Evolutionary conservation across 2,888 invertebrate species (phyloP), one percentile per base, ranked within the genome.

Genomic region (Willowsia nigromaculata): DNA sequence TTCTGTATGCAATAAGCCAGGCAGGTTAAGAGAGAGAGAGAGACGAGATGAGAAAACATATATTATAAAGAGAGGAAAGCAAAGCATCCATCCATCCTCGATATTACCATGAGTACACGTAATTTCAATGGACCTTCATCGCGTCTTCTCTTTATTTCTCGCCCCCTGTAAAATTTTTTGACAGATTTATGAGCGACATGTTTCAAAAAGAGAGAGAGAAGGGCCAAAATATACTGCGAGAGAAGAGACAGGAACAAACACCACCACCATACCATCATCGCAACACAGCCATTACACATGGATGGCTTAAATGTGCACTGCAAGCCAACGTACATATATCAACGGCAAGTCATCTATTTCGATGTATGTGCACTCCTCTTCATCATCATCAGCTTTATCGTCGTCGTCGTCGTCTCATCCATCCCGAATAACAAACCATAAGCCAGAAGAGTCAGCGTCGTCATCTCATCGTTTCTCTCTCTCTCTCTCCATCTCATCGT

Each of bases 121-220:
- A 87, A 87, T 87, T 87, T 87, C 87, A 87, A 87, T 87, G 87
- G 87, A 87, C 87, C 87, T 87, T 87, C 87, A 87, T 87, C 87
- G 87, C 87, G 87, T 87, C 87, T 87, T 81, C 87, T 87, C 87
- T 87, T 87, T 87, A 87, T 87, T 87, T 87, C 87, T 87, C 87
- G 87, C 87, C 87, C 87, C 87, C 87, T 87, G 87, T 87, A 87
- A 84, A 85, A 84, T 83, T 87, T 85, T 89, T 91, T 92, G 92
- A 92, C 90, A 91, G 92, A 92, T 92, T 92, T 92, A 92, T 92
- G 92, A 92, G 90, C 90, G 91, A 91, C 91, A 91, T 88, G 91
- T 91, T 90, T 91, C 90, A 90, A 90, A 82, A 76, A 85, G 80
- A 71, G 82, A 68, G 90, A 91, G 91, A 91, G 85, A 86, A 87